phyloP scores from a whole-genome alignment of 2,113 vertebrate species.

The Ptychochromis oligacanthus region DNA sequence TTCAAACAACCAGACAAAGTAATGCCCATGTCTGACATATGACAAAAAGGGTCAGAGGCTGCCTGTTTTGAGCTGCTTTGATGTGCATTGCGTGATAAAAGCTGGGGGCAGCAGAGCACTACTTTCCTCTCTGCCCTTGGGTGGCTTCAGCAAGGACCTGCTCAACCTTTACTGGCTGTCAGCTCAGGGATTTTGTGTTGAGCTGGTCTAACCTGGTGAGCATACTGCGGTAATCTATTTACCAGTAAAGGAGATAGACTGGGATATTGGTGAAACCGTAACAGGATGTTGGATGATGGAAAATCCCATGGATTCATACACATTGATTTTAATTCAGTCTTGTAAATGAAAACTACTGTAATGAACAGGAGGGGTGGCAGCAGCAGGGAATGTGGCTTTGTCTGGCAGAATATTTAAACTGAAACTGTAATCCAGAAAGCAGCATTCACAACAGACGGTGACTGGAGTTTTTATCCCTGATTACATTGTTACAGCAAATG shows the following conservation, averaged over 20 bases:
- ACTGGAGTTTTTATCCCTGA: not conserved
- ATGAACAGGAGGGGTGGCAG: conserved; percentile 8
- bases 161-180: conserved; percentile 46
- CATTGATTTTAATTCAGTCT: conserved; percentile 65
- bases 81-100: conserved; percentile 42
- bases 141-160: conserved; percentile 40
- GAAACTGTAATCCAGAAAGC: not conserved
- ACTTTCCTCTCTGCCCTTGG: conserved; percentile 35
- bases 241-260: not conserved
- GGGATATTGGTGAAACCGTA: conserved; percentile 10
- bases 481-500: not conserved
- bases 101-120: conserved; percentile 4
- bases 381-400: not conserved
- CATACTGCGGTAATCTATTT: not conserved
- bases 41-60: conserved; percentile 15
- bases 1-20: conserved; percentile 54
- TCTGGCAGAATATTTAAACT: conserved; percentile 7
- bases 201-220: conserved; percentile 6
- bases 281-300: conserved; percentile 48
- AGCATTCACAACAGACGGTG: conserved; percentile 9
- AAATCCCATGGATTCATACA: conserved; percentile 70
- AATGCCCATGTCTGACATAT: conserved; percentile 51
- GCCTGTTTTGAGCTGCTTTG: conserved; percentile 39
- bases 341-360: conserved; percentile 46
- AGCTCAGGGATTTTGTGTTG: conserved; percentile 16